Base-by-base conservation (phyloP, 2,888 invertebrate genomes). In the Sphinx pinastri region DNA sequence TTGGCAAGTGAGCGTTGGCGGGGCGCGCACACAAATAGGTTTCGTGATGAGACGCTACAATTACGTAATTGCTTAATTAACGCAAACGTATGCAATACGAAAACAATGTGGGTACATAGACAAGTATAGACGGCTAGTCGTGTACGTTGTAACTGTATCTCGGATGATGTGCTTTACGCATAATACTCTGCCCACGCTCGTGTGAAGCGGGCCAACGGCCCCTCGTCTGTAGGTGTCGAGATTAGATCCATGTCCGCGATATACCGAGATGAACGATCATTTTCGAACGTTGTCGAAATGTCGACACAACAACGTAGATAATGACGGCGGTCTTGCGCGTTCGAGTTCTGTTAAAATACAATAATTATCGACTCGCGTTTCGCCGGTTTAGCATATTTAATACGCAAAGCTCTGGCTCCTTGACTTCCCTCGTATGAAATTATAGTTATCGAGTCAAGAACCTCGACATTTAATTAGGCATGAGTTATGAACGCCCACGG, bases 1-100 rank as follows among this genome's bases (percentile, higher is more conserved):
- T 93, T 93, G 93, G 93, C 93, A 91, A 92, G 89, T 88, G 90
- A 89, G 88, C 88, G 89, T 85, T 82, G 75, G 77, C 85, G 85
- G 83, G 84, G 77, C 84, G 81, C 82, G 83, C 87, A 82, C 84
- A 86, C 84, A 86, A 91, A 89, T 89, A 87, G 85, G 83, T 85
- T 84, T 86, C 89, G 87, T 86, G 89, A 88, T 84, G 85, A 82
- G 82, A 81, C 84, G 80, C 77, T 86, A 87, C 88, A 85, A 83
- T 91, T 89, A 85, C 88, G 87, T 87, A 88, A 88, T 90, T 86
- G 84, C 81, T 87, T 86, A 90, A 90, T 91, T 89, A 89, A 67
- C 57, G 45, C 84, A 85, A 49, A 16, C 63, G 49, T 19, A 63
- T 80, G 82, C 84, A 80, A 84, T 84, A 81, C 79, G 75, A 81